Conservation (phyloP, 2,113 vertebrate genomes). For the Engraulis encrasicolus region DNA sequence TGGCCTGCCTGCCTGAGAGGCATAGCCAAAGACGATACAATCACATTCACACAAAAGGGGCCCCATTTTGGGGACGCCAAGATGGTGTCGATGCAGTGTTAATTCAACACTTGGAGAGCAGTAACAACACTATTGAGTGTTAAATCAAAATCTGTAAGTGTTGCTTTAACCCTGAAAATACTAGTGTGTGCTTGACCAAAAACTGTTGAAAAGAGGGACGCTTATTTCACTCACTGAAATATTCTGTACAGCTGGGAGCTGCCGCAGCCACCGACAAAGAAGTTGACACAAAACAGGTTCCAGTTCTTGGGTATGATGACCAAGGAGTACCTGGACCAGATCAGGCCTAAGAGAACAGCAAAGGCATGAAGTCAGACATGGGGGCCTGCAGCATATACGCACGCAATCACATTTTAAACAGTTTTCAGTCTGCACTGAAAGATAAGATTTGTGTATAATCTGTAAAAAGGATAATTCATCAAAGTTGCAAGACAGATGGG, state of each 20-base stretch:
- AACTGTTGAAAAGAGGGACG: background rate
- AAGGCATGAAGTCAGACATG: background rate
- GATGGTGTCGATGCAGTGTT: background rate
- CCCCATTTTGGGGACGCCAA: background rate
- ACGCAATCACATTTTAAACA: background rate
- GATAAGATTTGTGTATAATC: no score
- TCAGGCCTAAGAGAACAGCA: conserved; percentile 78
- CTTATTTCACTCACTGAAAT: conserved; percentile 89
- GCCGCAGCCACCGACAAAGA: conserved; percentile 92
- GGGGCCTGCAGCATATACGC: background rate
- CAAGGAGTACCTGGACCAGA: conserved; percentile 98
- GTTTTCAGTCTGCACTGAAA: no score
- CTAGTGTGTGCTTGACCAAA: background rate
- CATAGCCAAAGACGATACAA: background rate
- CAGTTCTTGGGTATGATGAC: conserved; percentile 99
- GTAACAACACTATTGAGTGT: no score
- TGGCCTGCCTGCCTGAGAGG: background rate
- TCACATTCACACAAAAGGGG: background rate
- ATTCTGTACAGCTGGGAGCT: conserved; percentile 90
- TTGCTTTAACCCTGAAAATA: background rate
- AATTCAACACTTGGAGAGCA: no score
- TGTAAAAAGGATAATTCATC: no score
- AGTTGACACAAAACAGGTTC: conserved; percentile 96
- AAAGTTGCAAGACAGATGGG: no score
- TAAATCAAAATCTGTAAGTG: no score